phyloP scores from a whole-genome alignment of 2,888 invertebrate species.

The Taphrorychus bicolor region DNA sequence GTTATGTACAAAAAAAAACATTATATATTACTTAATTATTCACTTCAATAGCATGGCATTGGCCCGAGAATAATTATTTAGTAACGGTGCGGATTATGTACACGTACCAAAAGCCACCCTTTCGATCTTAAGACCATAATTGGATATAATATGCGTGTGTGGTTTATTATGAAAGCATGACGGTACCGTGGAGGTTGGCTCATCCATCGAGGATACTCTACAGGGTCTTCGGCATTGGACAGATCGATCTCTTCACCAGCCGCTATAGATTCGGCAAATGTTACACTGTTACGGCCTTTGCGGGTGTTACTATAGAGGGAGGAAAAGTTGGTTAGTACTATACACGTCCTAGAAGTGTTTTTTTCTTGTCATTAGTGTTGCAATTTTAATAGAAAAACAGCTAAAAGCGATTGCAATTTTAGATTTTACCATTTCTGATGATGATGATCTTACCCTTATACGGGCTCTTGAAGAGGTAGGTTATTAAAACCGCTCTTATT shows the following conservation, averaged over 20 bases:
- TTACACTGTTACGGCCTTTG: conserved; percentile 56
- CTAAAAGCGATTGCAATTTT: not conserved
- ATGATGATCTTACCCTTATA: not conserved
- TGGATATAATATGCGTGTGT: conserved; percentile 28
- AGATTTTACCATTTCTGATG: not conserved
- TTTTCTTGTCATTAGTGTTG: too few relatives aligned
- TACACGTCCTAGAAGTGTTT: too few relatives aligned
- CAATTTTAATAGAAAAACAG: too few relatives aligned
- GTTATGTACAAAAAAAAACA: not conserved
- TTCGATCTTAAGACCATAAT: not conserved
- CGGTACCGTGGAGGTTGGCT: conserved; percentile 57
- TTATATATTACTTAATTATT: too few relatives aligned
- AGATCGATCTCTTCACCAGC: conserved; percentile 57
- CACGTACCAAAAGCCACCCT: not conserved
- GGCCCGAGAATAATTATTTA: too few relatives aligned
- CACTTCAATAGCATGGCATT: too few relatives aligned
- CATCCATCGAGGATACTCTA: conserved; percentile 68
- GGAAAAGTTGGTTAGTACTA: conserved; percentile 9
- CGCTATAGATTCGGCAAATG: conserved; percentile 56
- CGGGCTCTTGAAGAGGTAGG: not conserved
- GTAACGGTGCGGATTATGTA: too few relatives aligned
- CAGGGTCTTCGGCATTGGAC: conserved; percentile 63
- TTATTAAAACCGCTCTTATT: too few relatives aligned
- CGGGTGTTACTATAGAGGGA: conserved; percentile 47
- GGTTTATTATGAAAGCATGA: conserved; percentile 52